Percentiles rank a stretch among this genome's conserved stretches.
phyloP scores from a whole-genome alignment of 2,797 vertebrate genomes.

The Myiotriccus ornatus region DNA sequence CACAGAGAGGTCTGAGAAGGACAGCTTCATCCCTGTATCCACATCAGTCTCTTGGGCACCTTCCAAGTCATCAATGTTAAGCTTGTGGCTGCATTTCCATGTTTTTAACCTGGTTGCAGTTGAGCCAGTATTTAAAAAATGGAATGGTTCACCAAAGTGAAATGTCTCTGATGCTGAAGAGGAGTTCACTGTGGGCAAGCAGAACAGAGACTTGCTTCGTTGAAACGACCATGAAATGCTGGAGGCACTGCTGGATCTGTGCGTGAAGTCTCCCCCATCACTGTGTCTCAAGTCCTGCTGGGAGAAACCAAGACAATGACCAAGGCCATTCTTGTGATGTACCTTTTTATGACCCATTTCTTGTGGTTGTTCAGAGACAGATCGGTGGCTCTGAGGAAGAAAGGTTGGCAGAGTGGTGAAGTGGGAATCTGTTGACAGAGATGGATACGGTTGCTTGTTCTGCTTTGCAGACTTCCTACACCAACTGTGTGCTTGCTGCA shows the following conservation, averaged over 20 bases:
- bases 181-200: slow-evolving; percentile 77
- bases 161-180: slow-evolving; percentile 67
- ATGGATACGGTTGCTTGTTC: slow-evolving; percentile 26
- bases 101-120: neutral
- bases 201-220: slow-evolving; percentile 85
- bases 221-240: slow-evolving; percentile 75
- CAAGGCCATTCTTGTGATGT: neutral
- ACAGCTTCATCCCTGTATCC: slow-evolving; percentile 86
- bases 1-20: slow-evolving; percentile 85
- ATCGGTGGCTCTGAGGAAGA: slow-evolving; percentile 42
- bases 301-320: slow-evolving; percentile 58
- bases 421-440: slow-evolving; percentile 44
- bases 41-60: slow-evolving; percentile 91
- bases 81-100: slow-evolving; percentile 47
- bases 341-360: neutral
- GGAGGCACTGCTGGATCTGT: neutral
- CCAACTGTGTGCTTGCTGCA: slow-evolving; percentile 70
- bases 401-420: slow-evolving; percentile 34
- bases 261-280: neutral
- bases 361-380: slow-evolving; percentile 59
- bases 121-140: slow-evolving; percentile 50
- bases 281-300: slow-evolving; percentile 39
- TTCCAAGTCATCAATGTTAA: slow-evolving; percentile 85
- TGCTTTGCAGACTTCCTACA: slow-evolving; percentile 64
- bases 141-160: slow-evolving; percentile 40